These are phyloP conservation scores for Gambusia holbrooki DNA, from an alignment of 2,113 vertebrate species.

Conservation along the genomic window DNA sequence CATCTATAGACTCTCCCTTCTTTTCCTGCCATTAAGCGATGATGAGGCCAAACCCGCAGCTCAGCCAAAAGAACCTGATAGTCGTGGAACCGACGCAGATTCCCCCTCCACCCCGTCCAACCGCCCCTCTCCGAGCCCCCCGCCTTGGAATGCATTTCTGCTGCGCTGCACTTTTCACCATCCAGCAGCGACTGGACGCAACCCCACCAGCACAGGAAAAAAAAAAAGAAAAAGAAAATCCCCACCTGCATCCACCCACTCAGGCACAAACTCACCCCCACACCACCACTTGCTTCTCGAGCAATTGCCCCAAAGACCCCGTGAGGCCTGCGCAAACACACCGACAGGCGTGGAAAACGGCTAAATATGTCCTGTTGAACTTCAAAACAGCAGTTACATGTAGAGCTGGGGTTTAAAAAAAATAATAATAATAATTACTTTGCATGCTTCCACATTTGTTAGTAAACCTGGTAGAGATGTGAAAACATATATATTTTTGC, in stretches of 20 bases:
- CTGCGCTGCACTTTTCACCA: constrained; percentile 79
- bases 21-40: constrained; percentile 72
- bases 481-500: too few relatives aligned
- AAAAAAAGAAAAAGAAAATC: not conserved
- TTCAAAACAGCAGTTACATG: not conserved
- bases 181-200: constrained; percentile 73
- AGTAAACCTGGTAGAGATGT: too few relatives aligned
- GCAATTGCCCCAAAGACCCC: constrained; percentile 34
- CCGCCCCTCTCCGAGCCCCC: constrained; percentile 47
- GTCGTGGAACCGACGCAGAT: constrained; percentile 78
- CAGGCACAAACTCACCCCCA: constrained; percentile 62
- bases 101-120: constrained; percentile 41
- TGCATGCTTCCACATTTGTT: too few relatives aligned
- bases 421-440: too few relatives aligned
- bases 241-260: constrained; percentile 43
- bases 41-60: constrained; percentile 74
- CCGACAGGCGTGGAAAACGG: constrained; percentile 27
- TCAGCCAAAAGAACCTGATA: constrained; percentile 81
- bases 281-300: constrained; percentile 43
- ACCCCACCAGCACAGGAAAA: constrained; percentile 10
- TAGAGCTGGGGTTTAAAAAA: not conserved
- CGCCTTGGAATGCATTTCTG: constrained; percentile 79
- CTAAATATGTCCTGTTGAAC: constrained; percentile 3
- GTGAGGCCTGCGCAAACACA: constrained; percentile 23
- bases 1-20: constrained; percentile 70